phyloP scores from a whole-genome alignment of 2,113 vertebrate species.

The Ardeotis arabs region DNA sequence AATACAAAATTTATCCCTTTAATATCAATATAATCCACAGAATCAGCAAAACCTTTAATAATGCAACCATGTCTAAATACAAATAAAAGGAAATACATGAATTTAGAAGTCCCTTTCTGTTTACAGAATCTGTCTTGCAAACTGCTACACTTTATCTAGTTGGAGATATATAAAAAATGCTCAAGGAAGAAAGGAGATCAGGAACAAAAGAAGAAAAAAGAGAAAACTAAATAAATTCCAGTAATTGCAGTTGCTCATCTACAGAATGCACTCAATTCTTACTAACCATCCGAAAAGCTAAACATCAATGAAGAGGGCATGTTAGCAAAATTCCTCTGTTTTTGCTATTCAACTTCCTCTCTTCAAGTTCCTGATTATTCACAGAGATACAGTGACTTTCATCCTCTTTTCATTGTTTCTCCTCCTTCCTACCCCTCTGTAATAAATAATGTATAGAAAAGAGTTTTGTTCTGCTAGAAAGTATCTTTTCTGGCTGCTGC shows the following conservation, averaged over 20 bases:
- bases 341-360: neutral
- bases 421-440: neutral
- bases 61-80: neutral
- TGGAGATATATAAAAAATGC: neutral
- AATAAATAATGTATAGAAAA: neutral
- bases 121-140: neutral
- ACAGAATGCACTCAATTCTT: neutral
- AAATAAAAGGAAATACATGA: neutral
- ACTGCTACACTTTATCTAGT: neutral
- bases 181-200: neutral
- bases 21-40: neutral
- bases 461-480: neutral
- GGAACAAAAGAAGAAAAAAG: neutral
- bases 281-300: neutral
- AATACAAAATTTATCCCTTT: neutral
- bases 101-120: neutral
- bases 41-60: neutral
- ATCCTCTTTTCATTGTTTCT: neutral
- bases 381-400: neutral
- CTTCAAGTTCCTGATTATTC: neutral
- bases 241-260: neutral
- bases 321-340: neutral
- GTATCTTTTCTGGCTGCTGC: neutral
- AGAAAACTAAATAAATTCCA: neutral
- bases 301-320: neutral